Percentiles rank a stretch among this genome's conserved stretches.
phyloP scores from a whole-genome alignment of 2,113 vertebrate species.

The Cynoglossus semilaevis region DNA sequence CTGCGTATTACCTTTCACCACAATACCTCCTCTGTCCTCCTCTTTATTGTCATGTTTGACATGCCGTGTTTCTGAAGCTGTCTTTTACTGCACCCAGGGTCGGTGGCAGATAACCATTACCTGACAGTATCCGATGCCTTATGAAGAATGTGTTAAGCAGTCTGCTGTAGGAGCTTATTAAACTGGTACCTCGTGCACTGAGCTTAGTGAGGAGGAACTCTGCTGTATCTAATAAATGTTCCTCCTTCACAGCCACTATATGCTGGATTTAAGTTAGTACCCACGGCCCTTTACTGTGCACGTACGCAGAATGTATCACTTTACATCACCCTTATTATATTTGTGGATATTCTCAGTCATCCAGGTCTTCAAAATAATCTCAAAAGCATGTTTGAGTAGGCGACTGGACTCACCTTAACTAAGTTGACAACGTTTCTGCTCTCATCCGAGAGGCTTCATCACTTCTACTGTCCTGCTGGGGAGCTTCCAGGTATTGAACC shows the following conservation, averaged over 20 bases:
- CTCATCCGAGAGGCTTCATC: too few species aligned
- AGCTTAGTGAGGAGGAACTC: conserved; percentile 57
- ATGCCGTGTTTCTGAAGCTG: too few species aligned
- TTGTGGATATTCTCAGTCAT: too few species aligned
- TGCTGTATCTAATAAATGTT: conserved; percentile 46
- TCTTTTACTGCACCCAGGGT: not conserved
- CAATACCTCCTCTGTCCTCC: not conserved
- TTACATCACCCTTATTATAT: conserved; percentile 31
- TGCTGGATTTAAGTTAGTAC: conserved; percentile 63
- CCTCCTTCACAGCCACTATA: conserved; percentile 45
- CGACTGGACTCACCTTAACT: too few species aligned
- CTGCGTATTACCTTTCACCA: conserved; percentile 3
- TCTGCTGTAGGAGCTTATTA: conserved; percentile 24
- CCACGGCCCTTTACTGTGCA: conserved; percentile 7
- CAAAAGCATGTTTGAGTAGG: too few species aligned
- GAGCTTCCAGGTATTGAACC: too few species aligned
- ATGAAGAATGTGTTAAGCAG: conserved; percentile 36
- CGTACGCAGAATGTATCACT: conserved; percentile 24
- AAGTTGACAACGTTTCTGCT: too few species aligned
- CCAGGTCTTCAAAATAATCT: too few species aligned
- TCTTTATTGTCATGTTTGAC: not conserved
- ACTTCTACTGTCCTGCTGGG: too few species aligned
- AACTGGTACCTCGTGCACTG: conserved; percentile 57
- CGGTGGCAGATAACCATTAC: conserved; percentile 45
- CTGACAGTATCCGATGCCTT: conserved; percentile 7